Percentiles rank a stretch among this genome's conserved stretches.
phyloP scores from a whole-genome alignment of 2,797 vertebrate species.

The Syndactyla subalaris region DNA sequence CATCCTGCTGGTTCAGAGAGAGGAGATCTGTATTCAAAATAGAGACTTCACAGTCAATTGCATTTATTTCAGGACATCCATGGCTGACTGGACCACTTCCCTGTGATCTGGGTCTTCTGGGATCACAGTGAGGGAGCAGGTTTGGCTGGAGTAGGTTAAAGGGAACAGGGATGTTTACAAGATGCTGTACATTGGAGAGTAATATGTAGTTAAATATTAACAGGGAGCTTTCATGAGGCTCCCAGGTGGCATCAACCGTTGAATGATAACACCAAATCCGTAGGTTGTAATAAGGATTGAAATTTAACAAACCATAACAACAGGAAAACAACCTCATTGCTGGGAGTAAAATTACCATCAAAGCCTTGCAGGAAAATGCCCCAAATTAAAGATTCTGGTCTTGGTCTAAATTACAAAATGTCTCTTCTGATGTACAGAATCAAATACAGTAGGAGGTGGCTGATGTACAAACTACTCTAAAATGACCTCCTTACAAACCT shows the following conservation, averaged over 20 bases:
- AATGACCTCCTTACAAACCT: neutral
- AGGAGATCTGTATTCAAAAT: neutral
- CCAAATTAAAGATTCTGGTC: neutral
- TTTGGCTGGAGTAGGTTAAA: neutral
- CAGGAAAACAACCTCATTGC: neutral
- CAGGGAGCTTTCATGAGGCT: neutral
- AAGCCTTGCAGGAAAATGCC: neutral
- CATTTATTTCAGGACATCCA: neutral
- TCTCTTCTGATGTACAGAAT: neutral
- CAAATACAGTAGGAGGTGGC: neutral
- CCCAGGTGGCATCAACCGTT: neutral
- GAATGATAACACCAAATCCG: slow-evolving; percentile 38
- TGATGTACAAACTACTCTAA: neutral
- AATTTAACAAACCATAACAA: slow-evolving; percentile 17
- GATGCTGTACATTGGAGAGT: neutral
- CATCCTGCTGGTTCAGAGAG: neutral
- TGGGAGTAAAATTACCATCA: neutral
- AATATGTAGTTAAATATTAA: slow-evolving; percentile 63
- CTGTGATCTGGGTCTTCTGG: neutral
- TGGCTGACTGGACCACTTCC: neutral
- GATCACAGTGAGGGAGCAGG: neutral
- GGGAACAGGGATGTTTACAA: slow-evolving; percentile 33
- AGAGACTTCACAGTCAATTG: neutral
- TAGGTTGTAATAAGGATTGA: slow-evolving; percentile 7
- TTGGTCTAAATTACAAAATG: neutral